A percentile compares a stretch with the other conserved stretches of the same genome.
phyloP scores from a whole-genome alignment of 2,888 invertebrate genomes.

The Latrodectus hesperus region DNA sequence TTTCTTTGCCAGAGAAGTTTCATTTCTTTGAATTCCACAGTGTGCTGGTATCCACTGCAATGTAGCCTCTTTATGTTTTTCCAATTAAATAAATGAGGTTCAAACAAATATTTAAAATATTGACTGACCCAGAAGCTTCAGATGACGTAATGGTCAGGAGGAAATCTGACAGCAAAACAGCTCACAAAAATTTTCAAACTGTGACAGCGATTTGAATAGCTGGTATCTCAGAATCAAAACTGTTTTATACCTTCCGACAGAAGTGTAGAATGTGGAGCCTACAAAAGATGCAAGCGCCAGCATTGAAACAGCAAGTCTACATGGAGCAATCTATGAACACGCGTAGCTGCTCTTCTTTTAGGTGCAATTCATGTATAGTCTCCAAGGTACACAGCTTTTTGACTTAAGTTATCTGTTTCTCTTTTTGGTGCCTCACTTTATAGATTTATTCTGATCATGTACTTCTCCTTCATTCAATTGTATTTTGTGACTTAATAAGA shows the following conservation, averaged over 20 bases:
- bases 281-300: background rate
- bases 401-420: background rate
- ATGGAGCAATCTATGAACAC: background rate
- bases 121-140: background rate
- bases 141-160: conserved; percentile 11
- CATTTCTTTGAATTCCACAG: background rate
- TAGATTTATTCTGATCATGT: background rate
- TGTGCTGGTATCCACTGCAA: background rate
- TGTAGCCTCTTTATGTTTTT: background rate
- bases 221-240: background rate
- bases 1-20: conserved; percentile 1
- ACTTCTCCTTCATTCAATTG: background rate
- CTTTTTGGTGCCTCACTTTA: background rate
- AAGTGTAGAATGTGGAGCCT: background rate
- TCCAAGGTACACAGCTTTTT: conserved; percentile 2
- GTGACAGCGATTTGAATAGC: background rate
- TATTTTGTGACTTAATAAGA: too few relatives aligned
- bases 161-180: background rate
- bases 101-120: background rate
- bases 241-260: conserved; percentile 1
- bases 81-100: background rate
- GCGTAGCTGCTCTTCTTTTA: background rate
- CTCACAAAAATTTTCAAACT: background rate
- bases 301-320: background rate
- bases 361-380: conserved; percentile 8